phyloP scores from a whole-genome alignment of 1,140 invertebrate genomes.

The Diploscapter pachys region DNA sequence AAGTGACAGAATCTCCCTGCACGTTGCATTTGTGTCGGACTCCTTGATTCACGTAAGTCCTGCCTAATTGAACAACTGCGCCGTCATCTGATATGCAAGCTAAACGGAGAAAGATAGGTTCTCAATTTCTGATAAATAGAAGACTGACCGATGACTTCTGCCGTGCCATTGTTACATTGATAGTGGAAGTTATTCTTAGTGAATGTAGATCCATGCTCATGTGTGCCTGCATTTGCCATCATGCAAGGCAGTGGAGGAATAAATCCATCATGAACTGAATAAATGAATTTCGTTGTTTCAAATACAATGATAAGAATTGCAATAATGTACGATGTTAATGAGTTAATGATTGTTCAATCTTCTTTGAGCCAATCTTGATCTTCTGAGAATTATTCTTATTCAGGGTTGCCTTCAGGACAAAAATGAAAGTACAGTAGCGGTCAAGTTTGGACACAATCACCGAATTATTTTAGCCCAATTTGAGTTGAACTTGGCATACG shows the following conservation, averaged over 20 bases:
- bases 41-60: conserved; percentile 52
- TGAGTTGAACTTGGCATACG: too few species aligned
- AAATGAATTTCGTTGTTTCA: neutral
- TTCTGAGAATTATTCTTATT: too few species aligned
- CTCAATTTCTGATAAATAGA: neutral
- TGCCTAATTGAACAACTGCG: conserved; percentile 56
- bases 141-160: conserved; percentile 55
- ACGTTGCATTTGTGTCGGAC: conserved; percentile 50
- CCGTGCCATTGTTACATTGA: conserved; percentile 54
- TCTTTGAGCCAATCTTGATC: conserved; percentile 14
- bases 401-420: too few species aligned
- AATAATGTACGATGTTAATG: too few species aligned
- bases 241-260: conserved; percentile 53
- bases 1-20: conserved; percentile 55
- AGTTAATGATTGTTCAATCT: conserved; percentile 6
- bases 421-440: too few species aligned
- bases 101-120: conserved; percentile 26
- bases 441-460: too few species aligned
- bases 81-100: conserved; percentile 54
- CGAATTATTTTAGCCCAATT: too few species aligned
- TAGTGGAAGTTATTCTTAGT: conserved; percentile 59
- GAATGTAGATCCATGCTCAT: conserved; percentile 57
- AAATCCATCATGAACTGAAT: conserved; percentile 45
- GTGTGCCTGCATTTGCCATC: conserved; percentile 47
- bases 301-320: conserved; percentile 8